phyloP scores from a whole-genome alignment of 2,888 invertebrate species.

The Scaptomyza tumidula region DNA sequence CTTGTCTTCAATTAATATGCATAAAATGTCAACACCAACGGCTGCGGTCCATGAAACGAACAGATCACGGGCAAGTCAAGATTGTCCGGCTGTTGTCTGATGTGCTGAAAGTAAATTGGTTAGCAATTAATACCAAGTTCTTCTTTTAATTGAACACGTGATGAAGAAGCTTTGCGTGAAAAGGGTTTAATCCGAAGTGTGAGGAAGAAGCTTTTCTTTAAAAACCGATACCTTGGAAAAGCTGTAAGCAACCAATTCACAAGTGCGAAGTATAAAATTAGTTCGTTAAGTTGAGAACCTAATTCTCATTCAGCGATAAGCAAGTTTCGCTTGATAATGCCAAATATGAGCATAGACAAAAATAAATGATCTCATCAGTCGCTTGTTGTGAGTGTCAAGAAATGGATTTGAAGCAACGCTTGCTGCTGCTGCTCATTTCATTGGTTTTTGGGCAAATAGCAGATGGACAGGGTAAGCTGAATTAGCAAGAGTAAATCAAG shows the following conservation, averaged over 20 bases:
- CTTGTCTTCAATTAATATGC: conserved; percentile 81
- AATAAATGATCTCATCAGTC: conserved; percentile 26
- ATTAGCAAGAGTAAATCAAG: neutral
- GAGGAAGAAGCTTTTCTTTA: neutral
- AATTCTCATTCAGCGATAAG: neutral
- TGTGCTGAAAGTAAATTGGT: conserved; percentile 68
- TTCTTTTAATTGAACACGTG: conserved; percentile 72
- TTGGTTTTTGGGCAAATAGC: neutral
- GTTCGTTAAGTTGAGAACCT: neutral
- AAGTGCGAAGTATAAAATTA: neutral
- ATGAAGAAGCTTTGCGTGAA: conserved; percentile 25
- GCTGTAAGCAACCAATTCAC: no score
- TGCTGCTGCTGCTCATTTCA: neutral
- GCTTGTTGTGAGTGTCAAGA: conserved; percentile 9
- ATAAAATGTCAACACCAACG: conserved; percentile 80
- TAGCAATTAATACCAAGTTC: conserved; percentile 68
- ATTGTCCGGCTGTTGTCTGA: conserved; percentile 41
- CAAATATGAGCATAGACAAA: neutral
- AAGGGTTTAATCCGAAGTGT: conserved; percentile 31
- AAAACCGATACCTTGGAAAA: no score
- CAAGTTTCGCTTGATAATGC: neutral
- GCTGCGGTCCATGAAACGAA: conserved; percentile 58
- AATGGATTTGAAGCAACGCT: neutral
- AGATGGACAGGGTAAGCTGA: conserved; percentile 7
- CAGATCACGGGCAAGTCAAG: conserved; percentile 26